phyloP scores from a whole-genome alignment of 2,888 invertebrate genomes.

The Meandrusa payeni region DNA sequence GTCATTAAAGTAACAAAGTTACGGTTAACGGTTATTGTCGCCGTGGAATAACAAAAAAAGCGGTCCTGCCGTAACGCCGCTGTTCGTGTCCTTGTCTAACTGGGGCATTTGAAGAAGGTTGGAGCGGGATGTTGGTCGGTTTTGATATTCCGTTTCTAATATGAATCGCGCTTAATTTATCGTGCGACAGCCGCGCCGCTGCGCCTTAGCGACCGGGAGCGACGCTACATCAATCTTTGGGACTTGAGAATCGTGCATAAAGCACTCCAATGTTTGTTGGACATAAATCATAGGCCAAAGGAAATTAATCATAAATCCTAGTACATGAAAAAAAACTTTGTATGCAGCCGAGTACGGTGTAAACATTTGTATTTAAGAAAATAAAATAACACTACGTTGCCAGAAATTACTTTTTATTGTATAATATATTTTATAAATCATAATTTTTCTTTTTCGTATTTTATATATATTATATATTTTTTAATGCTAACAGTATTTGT shows the following conservation, averaged over 20 bases:
- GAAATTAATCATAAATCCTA: conserved; percentile 26
- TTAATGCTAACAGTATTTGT: too few species aligned
- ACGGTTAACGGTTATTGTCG: conserved; percentile 65
- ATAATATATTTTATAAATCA: too few species aligned
- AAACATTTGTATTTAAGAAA: too few species aligned
- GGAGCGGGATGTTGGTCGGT: conserved; percentile 58
- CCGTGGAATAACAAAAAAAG: conserved; percentile 70
- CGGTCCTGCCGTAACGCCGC: conserved; percentile 55
- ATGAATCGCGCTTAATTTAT: conserved; percentile 76
- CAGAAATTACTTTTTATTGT: too few species aligned
- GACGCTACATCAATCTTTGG: conserved; percentile 70
- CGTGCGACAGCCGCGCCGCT: conserved; percentile 71
- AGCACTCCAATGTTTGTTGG: conserved; percentile 35
- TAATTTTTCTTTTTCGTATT: too few species aligned
- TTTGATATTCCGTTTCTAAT: conserved; percentile 64
- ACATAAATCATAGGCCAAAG: conserved; percentile 46
- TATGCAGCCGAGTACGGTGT: too few species aligned
- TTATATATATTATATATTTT: too few species aligned
- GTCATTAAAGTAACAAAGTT: conserved; percentile 66
- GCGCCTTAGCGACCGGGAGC: conserved; percentile 51
- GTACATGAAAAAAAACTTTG: conserved; percentile 15
- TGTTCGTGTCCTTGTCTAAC: conserved; percentile 60
- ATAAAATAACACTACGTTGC: too few species aligned
- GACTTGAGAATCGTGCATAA: conserved; percentile 46
- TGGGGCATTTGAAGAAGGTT: conserved; percentile 42